Evolutionary conservation across 2,113 vertebrate genomes (phyloP).

Genomic region (Panthera tigris): DNA sequence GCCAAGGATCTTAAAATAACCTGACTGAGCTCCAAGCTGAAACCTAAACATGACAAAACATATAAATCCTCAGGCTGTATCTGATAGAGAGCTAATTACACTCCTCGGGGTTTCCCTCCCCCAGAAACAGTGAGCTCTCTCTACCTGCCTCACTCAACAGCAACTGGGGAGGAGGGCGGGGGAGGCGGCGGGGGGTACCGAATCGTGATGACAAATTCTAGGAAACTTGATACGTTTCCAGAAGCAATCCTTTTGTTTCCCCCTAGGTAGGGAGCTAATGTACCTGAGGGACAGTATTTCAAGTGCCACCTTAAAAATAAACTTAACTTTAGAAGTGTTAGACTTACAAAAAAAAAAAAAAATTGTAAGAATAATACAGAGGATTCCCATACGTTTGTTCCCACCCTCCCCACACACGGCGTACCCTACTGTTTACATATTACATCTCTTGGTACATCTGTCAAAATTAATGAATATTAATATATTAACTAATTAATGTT

Average conservation of each 20-base stretch:
- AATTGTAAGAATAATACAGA: not conserved
- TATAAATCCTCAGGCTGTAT: constrained; percentile 68
- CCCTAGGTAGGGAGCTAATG: not conserved
- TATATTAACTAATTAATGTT: not conserved
- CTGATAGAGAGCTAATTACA: constrained; percentile 68
- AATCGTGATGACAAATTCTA: not conserved
- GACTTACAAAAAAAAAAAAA: not conserved
- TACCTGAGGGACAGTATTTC: not conserved
- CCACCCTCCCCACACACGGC: not conserved
- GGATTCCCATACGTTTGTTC: not conserved
- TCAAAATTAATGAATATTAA: constrained; percentile 1
- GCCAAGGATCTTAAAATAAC: constrained; percentile 79
- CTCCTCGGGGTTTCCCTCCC: constrained; percentile 4
- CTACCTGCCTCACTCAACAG: not conserved
- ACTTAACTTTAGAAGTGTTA: constrained; percentile 8
- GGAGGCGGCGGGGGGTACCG: not conserved
- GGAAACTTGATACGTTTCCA: not conserved
- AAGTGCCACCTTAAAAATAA: constrained; percentile 21
- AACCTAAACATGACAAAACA: constrained; percentile 76
- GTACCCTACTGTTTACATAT: not conserved
- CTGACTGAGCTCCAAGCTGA: constrained; percentile 64
- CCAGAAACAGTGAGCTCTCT: not conserved
- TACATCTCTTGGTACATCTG: not conserved
- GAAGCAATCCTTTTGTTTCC: not conserved
- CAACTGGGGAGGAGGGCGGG: not conserved